Base-by-base conservation (phyloP, 2,888 invertebrate genomes). In the Ormyrus nitidulus region DNA sequence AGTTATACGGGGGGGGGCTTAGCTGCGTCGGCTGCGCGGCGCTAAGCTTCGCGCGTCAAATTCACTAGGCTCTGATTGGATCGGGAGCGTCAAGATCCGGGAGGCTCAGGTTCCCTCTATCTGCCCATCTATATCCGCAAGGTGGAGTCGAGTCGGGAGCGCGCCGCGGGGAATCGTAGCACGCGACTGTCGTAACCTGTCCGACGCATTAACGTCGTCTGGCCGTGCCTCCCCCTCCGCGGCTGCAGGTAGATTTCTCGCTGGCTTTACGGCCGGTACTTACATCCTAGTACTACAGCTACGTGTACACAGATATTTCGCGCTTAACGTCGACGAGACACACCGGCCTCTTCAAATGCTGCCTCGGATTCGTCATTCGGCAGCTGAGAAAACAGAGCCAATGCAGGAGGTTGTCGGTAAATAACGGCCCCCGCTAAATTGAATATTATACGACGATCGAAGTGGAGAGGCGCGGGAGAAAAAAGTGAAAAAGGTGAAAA, bases 181-280 rank as follows among this genome's bases (percentile, higher is more conserved):
- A 53, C 81, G 78, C 74, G 61, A 75, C 71, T 79, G 82, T 78
- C 80, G 83, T 84, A 83, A 81, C 81, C 80, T 80, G 79, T 83
- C 83, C 34, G 76, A 80, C 69, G 83, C 77, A 79, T 82, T 82
- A 84, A 77, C 73, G 79, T 82, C 84, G 62, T 51, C 48, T 34
- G 34, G 34, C 34, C 34, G 34, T 34, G 34, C 34, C 34, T 19
- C 1, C 19, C 80, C 70, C 72, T 2, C 13, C 6, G 19, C n/a
- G 66, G 10, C 5, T 10, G 19, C 7, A 34, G 13, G 62, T 49
- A 34, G 34, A 34, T 34, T 34, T 34, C 34, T 34, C 34, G 34
- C 34, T 34, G 66, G 76, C 77, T 83, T 83, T 84, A 76, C 73
- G 58, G 79, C 77, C 70, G 71, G 59, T 79, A 82, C 79, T 78